A percentile compares a stretch with the other conserved stretches of the same genome.
These are phyloP conservation scores for Tetramorium parvispinum DNA, from an alignment of 1,140 invertebrate genomes.

Conservation along the genomic window DNA sequence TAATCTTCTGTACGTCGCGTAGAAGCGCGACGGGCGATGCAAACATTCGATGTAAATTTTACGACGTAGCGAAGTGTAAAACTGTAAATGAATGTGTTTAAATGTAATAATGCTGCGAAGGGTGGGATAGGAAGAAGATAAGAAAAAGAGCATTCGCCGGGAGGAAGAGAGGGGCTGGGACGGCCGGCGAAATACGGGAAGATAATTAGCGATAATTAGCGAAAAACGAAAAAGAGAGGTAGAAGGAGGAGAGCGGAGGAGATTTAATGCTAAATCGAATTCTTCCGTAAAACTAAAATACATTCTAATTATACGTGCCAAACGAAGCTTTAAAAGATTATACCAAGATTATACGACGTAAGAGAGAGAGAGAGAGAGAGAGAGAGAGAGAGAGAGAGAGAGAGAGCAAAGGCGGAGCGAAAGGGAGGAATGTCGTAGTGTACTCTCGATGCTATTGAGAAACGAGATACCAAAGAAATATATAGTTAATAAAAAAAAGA, in stretches of 20 bases:
- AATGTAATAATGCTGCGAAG: constrained; percentile 74
- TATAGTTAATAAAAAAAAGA: constrained; percentile 56
- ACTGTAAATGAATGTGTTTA: constrained; percentile 82
- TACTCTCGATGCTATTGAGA: constrained; percentile 40
- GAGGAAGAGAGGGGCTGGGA: not conserved
- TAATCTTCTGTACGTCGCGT: constrained; percentile 68
- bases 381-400: constrained; percentile 1
- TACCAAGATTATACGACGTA: constrained; percentile 49
- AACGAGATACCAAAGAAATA: constrained; percentile 5
- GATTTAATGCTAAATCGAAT: constrained; percentile 78
- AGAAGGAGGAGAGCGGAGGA: constrained; percentile 31
- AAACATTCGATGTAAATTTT: constrained; percentile 70
- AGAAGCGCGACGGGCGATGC: constrained; percentile 21
- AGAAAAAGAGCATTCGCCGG: not conserved
- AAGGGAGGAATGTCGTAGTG: constrained; percentile 37
- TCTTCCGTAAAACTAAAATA: constrained; percentile 83
- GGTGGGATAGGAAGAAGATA: not conserved
- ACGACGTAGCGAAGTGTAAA: constrained; percentile 79
- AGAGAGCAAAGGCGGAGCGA: constrained; percentile 5
- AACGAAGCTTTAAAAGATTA: constrained; percentile 80
- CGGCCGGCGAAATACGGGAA: constrained; percentile 42
- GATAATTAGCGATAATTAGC: constrained; percentile 48
- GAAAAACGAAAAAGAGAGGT: constrained; percentile 1
- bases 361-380: constrained; percentile 11
- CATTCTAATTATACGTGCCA: constrained; percentile 86